Base-by-base conservation (phyloP, 1,140 invertebrate species). In the Streblospio benedicti region DNA sequence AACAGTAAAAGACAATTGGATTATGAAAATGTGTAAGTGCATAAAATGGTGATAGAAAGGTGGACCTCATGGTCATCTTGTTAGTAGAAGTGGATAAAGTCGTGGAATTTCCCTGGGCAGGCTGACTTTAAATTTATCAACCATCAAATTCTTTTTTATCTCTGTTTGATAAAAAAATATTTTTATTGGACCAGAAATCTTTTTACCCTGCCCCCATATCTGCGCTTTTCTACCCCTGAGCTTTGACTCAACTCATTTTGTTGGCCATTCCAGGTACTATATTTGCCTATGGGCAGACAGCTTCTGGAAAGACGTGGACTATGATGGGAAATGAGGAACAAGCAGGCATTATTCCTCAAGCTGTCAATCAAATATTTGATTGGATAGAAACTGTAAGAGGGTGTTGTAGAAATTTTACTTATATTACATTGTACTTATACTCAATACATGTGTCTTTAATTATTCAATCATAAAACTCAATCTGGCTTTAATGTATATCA, bases 291-390 rank as follows among this genome's bases (percentile, higher is more conserved):
- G 97, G 97, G 2, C 97, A 99, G 81, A 99, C 97, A 4, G 96
- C 97, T 35, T 90, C 96, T 55, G 97, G 97, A n/a, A 99, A 99
- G 79, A 96, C 91, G 4, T 99, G 97, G 74, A 99, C 95, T 4
- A 99, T 99, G 97, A 99, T 99, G 95, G 97, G 97, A 2, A 92
- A 97, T 72, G 87, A 93, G 41, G 88, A 88, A 0, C 90, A 98
- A 73, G 90, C 96, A 77, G 96, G 96, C 30, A 97, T 98, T 66
- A 98, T 99, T 71, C 96, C 96, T 32, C 90, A 94, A 64, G 98
- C 98, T 76, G 92, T 99, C 51, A 90, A 94, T 76, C 95, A 98
- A 76, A 98, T 99, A 71, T 99, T 99, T 81, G 94, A 94, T 79
- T 91, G 96, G 80, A 98, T 99, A 72, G 97, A 98, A 49, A 61